Evolutionary conservation across 2,113 vertebrate genomes (phyloP).

Genomic region (Trochalopteron elliotii): DNA sequence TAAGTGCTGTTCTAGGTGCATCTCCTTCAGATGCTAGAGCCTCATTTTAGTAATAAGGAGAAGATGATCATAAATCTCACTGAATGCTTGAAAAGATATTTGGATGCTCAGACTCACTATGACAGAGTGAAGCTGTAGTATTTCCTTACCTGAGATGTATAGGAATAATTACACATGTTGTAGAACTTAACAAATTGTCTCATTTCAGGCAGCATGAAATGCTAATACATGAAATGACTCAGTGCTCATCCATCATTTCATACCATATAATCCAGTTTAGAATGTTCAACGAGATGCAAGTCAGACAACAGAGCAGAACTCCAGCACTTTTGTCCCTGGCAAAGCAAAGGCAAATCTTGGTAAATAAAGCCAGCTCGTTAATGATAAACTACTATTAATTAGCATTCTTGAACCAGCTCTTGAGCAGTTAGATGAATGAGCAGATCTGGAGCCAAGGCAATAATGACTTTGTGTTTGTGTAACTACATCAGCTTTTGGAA

Average conservation of each 20-base stretch:
- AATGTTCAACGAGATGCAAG: not conserved
- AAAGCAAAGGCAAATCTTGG: not conserved
- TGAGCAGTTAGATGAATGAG: not conserved
- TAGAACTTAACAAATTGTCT: not conserved
- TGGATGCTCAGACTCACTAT: not conserved
- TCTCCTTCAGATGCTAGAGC: not conserved
- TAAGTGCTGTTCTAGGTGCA: not conserved
- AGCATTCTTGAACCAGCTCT: not conserved
- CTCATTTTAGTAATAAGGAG: not conserved
- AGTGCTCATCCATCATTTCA: not conserved
- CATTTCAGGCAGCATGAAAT: not conserved
- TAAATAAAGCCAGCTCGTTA: not conserved
- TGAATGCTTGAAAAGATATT: not conserved
- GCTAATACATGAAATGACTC: not conserved
- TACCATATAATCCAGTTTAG: not conserved
- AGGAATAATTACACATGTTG: not conserved
- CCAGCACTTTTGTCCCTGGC: not conserved
- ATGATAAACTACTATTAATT: constrained; percentile 6
- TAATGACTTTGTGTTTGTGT: constrained; percentile 2
- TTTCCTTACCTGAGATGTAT: not conserved
- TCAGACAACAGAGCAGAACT: not conserved
- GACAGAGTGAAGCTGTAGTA: not conserved
- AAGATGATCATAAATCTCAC: not conserved
- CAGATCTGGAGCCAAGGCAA: not conserved
- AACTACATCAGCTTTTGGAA: not conserved